Percentiles rank a stretch among this genome's conserved stretches.
These are phyloP conservation scores for Hapalemur alaotrensis DNA, from an alignment of 2,797 vertebrate genomes.

Conservation along the genomic window DNA sequence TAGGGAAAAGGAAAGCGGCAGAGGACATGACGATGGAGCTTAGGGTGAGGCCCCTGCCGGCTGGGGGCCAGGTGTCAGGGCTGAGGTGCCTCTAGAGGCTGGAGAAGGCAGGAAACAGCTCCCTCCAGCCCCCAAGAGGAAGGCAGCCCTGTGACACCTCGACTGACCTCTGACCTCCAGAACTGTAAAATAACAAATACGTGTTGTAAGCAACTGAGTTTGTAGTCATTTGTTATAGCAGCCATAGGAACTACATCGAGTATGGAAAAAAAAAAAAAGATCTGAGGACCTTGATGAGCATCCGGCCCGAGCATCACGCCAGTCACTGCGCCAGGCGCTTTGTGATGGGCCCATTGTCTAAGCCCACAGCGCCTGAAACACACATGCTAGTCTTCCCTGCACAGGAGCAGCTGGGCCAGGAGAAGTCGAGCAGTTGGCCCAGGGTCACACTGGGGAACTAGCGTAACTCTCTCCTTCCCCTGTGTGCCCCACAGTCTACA, in stretches of 20 bases:
- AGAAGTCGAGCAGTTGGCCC: too few species aligned
- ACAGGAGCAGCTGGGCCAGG: background rate
- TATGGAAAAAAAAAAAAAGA: too few species aligned
- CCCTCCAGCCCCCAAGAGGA: background rate
- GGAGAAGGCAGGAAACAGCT: background rate
- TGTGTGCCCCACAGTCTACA: conserved; percentile 20
- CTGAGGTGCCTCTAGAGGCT: too few species aligned
- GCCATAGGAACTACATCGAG: background rate
- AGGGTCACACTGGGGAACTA: fast-evolving
- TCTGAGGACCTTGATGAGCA: too few species aligned
- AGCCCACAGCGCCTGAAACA: background rate
- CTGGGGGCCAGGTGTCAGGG: background rate
- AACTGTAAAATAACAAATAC: fast-evolving
- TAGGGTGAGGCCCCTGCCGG: background rate
- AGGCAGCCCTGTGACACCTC: background rate
- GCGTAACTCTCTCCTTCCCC: fast-evolving
- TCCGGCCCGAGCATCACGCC: fast-evolving
- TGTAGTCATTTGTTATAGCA: too few species aligned
- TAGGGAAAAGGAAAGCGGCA: background rate
- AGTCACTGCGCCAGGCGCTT: background rate
- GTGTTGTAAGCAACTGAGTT: background rate
- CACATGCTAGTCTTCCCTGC: fast-evolving
- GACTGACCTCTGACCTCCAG: background rate
- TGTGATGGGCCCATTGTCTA: fast-evolving
- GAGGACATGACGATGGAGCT: background rate